phyloP scores from a whole-genome alignment of 2,888 invertebrate genomes.

The Elysia crispata region DNA sequence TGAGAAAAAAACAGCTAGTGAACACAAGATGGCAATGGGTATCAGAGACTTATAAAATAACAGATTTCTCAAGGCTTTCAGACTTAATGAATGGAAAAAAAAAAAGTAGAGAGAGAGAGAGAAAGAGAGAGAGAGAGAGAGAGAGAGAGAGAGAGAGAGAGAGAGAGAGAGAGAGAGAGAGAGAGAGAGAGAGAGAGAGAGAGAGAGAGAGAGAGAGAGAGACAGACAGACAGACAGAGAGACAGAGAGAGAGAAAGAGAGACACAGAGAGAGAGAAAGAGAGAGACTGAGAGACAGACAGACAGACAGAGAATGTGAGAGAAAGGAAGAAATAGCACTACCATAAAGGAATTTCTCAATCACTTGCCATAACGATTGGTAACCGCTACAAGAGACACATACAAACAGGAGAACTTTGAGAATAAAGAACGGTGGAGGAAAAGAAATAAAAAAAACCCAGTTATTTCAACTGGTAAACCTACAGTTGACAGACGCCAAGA shows the following conservation, averaged over 20 bases:
- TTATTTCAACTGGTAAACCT: no score
- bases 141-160: not conserved
- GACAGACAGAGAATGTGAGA: not conserved
- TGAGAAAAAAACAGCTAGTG: no score
- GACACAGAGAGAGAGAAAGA: slow-evolving; percentile 2
- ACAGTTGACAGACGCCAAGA: no score
- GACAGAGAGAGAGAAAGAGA: not conserved
- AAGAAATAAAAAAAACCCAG: no score
- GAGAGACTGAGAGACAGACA: slow-evolving; percentile 10
- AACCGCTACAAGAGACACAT: no score
- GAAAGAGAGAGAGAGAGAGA: slow-evolving; percentile 14
- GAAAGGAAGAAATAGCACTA: not conserved
- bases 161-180: not conserved
- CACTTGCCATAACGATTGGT: no score
- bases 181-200: not conserved
- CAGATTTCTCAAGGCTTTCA: not conserved
- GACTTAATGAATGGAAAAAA: not conserved
- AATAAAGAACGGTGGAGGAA: no score
- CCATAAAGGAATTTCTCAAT: no score
- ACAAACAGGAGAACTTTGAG: no score
- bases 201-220: slow-evolving; percentile 2
- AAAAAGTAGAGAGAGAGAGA: not conserved
- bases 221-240: not conserved
- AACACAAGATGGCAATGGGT: no score
- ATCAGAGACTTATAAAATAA: not conserved